These are phyloP conservation scores for Actinia equina DNA, from an alignment of 64 coral and sea anemone genomes.

Conservation along the genomic window DNA sequence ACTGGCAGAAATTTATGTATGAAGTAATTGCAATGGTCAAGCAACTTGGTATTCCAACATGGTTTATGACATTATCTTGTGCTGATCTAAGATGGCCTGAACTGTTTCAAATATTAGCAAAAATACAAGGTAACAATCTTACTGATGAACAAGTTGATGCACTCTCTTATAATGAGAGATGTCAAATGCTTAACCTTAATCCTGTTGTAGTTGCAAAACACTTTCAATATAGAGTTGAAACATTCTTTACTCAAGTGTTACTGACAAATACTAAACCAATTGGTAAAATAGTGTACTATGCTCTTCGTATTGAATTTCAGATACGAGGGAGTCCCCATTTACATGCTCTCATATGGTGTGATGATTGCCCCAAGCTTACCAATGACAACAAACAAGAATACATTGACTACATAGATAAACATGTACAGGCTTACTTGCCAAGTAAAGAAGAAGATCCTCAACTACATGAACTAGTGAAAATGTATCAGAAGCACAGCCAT, in stretches of 20 bases:
- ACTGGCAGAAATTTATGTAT: slow-evolving; percentile 48
- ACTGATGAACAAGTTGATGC: slow-evolving; percentile 40
- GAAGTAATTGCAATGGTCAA: slow-evolving; percentile 36
- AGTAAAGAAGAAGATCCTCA: slow-evolving; percentile 7
- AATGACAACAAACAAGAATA: slow-evolving; percentile 36
- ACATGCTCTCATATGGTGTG: slow-evolving; percentile 45
- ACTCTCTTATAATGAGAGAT: slow-evolving; percentile 33
- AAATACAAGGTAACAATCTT: slow-evolving; percentile 27
- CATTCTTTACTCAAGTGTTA: slow-evolving; percentile 41
- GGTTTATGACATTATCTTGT: slow-evolving; percentile 32
- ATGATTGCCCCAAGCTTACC: slow-evolving; percentile 34
- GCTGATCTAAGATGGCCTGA: slow-evolving; percentile 31
- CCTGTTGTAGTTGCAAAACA: slow-evolving; percentile 47
- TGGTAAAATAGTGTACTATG: slow-evolving; percentile 50
- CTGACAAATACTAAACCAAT: slow-evolving; percentile 41
- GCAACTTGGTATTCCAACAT: slow-evolving; percentile 38
- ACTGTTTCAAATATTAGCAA: slow-evolving; percentile 38
- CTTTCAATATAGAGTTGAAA: slow-evolving; percentile 50
- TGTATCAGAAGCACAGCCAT: too few relatives aligned
- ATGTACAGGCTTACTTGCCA: slow-evolving; percentile 35
- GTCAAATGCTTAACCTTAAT: slow-evolving; percentile 39
- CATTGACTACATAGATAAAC: slow-evolving; percentile 41
- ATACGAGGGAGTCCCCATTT: slow-evolving; percentile 45
- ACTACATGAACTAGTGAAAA: slow-evolving; percentile 29
- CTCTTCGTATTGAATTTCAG: slow-evolving; percentile 50